Conservation (phyloP, 2,113 vertebrate species). For the Peromyscus maniculatus region DNA sequence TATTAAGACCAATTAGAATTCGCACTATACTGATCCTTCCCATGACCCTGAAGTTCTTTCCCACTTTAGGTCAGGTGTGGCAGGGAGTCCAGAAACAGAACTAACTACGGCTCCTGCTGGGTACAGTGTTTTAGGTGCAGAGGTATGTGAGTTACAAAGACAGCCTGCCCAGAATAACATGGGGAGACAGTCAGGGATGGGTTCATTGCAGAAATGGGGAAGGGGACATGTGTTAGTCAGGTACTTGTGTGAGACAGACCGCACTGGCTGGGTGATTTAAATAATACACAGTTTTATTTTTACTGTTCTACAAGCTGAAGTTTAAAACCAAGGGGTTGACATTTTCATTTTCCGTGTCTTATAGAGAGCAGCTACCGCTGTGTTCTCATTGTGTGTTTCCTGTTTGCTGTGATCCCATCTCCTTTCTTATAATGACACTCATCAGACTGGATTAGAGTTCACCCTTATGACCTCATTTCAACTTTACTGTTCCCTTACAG, state of each 20-base stretch:
- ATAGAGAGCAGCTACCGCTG: not conserved
- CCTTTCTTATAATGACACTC: not conserved
- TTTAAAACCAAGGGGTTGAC: not conserved
- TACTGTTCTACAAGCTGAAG: not conserved
- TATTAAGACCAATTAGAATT: no score
- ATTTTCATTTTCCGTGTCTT: not conserved
- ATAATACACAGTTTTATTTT: not conserved
- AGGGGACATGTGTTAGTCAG: not conserved
- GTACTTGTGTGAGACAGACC: not conserved
- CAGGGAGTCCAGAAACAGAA: not conserved
- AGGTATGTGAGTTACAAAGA: not conserved
- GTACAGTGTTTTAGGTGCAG: not conserved
- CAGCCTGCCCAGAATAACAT: accelerated
- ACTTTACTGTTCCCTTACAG: not conserved
- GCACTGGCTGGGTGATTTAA: not conserved
- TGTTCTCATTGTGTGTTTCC: not conserved
- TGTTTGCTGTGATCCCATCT: not conserved
- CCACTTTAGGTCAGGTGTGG: accelerated
- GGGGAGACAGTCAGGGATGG: not conserved
- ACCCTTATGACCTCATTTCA: not conserved
- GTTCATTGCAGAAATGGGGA: not conserved
- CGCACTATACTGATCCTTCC: not conserved
- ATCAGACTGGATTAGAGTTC: not conserved
- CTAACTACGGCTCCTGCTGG: not conserved
- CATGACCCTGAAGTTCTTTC: not conserved